Conservation (phyloP, 2,113 vertebrate species). For the Picathartes gymnocephalus region DNA sequence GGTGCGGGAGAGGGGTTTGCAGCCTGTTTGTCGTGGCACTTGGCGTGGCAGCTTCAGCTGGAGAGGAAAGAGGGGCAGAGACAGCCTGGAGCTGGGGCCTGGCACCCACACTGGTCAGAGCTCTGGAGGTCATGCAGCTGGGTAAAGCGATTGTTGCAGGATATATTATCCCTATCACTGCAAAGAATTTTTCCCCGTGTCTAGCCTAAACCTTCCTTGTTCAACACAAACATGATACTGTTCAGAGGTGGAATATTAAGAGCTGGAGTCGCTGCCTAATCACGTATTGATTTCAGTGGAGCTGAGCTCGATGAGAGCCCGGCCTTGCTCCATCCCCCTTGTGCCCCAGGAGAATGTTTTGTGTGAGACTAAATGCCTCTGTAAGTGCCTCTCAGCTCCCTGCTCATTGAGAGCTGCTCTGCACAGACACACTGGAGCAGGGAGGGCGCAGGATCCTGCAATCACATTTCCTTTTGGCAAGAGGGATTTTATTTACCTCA, state of each 20-base stretch:
- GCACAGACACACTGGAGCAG: background rate
- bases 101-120: background rate
- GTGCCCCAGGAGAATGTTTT: conserved; percentile 5
- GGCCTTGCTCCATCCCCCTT: background rate
- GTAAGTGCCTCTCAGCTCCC: conserved; percentile 10
- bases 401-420: background rate
- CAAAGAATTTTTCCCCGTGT: background rate
- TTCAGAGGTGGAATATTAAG: background rate
- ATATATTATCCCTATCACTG: background rate
- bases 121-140: background rate
- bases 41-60: background rate
- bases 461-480: background rate
- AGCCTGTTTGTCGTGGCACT: background rate
- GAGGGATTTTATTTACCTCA: background rate
- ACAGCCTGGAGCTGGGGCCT: background rate
- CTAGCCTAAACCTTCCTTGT: background rate
- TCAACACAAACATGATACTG: background rate
- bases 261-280: background rate
- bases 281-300: background rate
- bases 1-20: background rate
- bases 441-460: background rate
- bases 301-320: background rate
- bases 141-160: background rate
- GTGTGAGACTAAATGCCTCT: conserved; percentile 8
- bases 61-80: background rate